Evolutionary conservation across 37 sponge, comb jelly and placozoan genomes (phyloP), one percentile per base, ranked within the genome.

Genomic region (Beroe forskalii): DNA sequence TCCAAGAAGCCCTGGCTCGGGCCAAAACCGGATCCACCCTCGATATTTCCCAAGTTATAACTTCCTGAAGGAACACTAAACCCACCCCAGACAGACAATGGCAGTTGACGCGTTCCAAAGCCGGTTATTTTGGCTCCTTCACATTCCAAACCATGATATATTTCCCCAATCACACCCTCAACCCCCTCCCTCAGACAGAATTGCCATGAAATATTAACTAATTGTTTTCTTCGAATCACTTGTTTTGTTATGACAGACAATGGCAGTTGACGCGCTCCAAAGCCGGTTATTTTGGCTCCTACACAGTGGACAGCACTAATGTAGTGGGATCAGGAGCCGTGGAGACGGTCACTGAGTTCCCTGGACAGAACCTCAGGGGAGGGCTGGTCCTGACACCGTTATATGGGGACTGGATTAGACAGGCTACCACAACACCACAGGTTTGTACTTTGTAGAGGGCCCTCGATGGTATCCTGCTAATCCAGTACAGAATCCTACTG

Each of bases 351-450:
- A 38, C 40, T 6, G 19, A 33, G 24, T 80, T 42, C 30, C 23
- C 14, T 2, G 86, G 35, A 33, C 55, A 48, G 55, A 44, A 80
- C 55, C 25, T 33, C 17, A 32, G 86, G 55, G 86, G 86, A 80
- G 86, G 86, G 40, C 86, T 80, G 27, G 86, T 43, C n/a, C 28
- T 80, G 44, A 80, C 86, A 20, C 86, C 86, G 1, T 24, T 80
- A 41, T 44, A 44, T 27, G 86, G 86, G 3, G 86, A 80, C 86
- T 80, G 86, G 86, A 23, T 80, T 17, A 17, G 86, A 80, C 28
- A 32, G 22, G 86, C 86, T 0, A 12, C 28, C n/a, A 23, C 44
- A 9, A 80, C 12, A 80, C 86, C 86, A 6, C 55, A 43, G 86
- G 86, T 80, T 17, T n/a, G n/a, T n/a, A n/a, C n/a, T n/a, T n/a